These are phyloP conservation scores for Ommatoiulus sabulosus DNA, from an alignment of 2,888 invertebrate genomes.

Conservation along the genomic window DNA sequence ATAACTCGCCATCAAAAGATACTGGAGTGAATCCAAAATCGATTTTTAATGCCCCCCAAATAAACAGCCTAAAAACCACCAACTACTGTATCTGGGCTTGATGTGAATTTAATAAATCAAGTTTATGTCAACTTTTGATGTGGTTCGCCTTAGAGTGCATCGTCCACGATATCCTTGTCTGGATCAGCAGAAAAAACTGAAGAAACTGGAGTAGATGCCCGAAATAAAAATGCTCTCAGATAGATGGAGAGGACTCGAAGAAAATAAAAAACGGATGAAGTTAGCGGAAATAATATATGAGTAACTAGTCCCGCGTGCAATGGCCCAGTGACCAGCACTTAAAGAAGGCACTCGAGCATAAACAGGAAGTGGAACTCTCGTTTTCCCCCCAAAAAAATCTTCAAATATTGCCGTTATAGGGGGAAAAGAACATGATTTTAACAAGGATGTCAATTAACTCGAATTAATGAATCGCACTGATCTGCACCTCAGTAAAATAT, in stretches of 20 bases:
- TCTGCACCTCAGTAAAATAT: no score
- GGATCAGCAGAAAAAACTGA: not conserved
- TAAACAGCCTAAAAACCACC: no score
- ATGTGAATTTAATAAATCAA: no score
- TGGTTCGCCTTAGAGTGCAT: no score
- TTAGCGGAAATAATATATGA: not conserved
- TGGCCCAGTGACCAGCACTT: constrained; percentile 11
- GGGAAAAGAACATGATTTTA: not conserved
- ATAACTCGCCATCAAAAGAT: no score
- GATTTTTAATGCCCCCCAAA: no score
- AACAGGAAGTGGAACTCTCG: not conserved
- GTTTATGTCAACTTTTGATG: no score
- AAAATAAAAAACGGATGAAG: not conserved
- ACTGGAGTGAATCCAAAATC: no score
- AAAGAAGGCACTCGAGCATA: not conserved
- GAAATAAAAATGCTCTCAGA: not conserved
- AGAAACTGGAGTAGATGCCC: not conserved
- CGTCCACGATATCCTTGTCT: not conserved
- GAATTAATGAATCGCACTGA: no score
- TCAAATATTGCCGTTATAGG: not conserved
- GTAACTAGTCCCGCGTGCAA: not conserved
- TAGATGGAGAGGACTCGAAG: not conserved
- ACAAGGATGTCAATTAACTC: no score
- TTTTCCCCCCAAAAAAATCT: not conserved
- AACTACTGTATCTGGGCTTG: no score